A percentile compares a stretch with the other conserved stretches of the same genome.
Evolutionary conservation across 2,113 vertebrate species (phyloP).

Genomic region (Alethe diademata): DNA sequence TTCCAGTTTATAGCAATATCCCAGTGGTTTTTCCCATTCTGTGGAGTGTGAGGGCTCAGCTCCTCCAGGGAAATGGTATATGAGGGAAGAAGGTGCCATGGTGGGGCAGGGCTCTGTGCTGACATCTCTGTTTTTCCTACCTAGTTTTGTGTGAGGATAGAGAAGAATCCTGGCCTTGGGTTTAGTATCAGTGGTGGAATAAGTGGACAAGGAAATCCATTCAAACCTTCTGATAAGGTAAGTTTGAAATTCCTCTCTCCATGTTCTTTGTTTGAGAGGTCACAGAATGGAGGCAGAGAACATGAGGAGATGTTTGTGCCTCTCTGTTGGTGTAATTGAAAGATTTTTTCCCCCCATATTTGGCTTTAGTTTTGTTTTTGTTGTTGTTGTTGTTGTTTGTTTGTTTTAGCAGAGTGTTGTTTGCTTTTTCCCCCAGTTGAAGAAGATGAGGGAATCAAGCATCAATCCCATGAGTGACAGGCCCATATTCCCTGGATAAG

Average conservation of each 20-base stretch:
- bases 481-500: background rate
- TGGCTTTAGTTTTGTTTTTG: background rate
- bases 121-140: background rate
- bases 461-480: background rate
- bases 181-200: constrained; percentile 99
- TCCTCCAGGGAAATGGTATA: fast-evolving
- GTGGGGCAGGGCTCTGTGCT: background rate
- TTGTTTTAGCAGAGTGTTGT: background rate
- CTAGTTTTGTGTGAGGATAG: constrained; percentile 98
- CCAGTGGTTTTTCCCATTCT: fast-evolving
- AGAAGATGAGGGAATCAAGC: background rate
- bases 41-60: background rate
- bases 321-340: background rate
- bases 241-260: constrained; percentile 52
- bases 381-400: no score
- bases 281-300: background rate
- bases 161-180: constrained; percentile 98
- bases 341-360: background rate
- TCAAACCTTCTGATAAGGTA: constrained; percentile 99
- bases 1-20: background rate
- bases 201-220: constrained; percentile 98
- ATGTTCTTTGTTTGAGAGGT: background rate
- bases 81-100: background rate
- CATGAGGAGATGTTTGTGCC: background rate
- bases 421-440: background rate